Percentiles rank a stretch among this genome's conserved stretches.
These are phyloP conservation scores for Synergus gifuensis DNA, from an alignment of 2,888 invertebrate genomes.

Conservation along the genomic window DNA sequence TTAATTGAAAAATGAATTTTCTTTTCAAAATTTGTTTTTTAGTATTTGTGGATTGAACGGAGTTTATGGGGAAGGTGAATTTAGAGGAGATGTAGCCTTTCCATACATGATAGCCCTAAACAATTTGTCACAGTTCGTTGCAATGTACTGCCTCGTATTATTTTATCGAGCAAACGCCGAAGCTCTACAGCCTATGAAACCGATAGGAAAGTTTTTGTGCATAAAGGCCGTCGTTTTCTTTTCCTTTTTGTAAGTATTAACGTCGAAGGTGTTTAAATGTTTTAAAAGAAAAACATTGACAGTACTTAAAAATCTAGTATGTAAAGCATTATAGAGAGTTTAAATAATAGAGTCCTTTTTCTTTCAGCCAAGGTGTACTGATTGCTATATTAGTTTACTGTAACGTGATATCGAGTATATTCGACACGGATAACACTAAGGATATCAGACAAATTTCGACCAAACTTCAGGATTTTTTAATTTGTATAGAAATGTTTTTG, in stretches of 20 bases:
- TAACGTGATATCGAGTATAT: constrained; percentile 88
- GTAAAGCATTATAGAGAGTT: constrained; percentile 12
- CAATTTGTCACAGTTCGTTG: constrained; percentile 96
- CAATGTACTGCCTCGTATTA: constrained; percentile 97
- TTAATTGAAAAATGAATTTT: constrained; percentile 25
- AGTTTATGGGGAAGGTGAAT: constrained; percentile 95
- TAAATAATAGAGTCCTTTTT: constrained; percentile 37
- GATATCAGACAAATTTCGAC: constrained; percentile 88
- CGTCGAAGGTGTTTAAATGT: not conserved
- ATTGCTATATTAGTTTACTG: constrained; percentile 92
- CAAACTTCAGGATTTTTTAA: constrained; percentile 93
- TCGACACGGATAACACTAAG: constrained; percentile 84
- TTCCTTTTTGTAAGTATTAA: constrained; percentile 94
- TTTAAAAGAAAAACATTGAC: not conserved
- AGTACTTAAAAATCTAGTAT: no score
- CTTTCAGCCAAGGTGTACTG: constrained; percentile 92
- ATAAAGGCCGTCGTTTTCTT: constrained; percentile 99
- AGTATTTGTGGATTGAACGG: constrained; percentile 91
- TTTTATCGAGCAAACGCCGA: constrained; percentile 94
- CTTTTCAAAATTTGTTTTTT: constrained; percentile 66
- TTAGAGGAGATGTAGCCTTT: constrained; percentile 90
- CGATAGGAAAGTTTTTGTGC: constrained; percentile 96
- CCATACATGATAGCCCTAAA: constrained; percentile 93
- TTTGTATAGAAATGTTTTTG: constrained; percentile 98
- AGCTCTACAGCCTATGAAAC: constrained; percentile 94